phyloP scores from a whole-genome alignment of 1,140 invertebrate species.

The Babylonia areolata region DNA sequence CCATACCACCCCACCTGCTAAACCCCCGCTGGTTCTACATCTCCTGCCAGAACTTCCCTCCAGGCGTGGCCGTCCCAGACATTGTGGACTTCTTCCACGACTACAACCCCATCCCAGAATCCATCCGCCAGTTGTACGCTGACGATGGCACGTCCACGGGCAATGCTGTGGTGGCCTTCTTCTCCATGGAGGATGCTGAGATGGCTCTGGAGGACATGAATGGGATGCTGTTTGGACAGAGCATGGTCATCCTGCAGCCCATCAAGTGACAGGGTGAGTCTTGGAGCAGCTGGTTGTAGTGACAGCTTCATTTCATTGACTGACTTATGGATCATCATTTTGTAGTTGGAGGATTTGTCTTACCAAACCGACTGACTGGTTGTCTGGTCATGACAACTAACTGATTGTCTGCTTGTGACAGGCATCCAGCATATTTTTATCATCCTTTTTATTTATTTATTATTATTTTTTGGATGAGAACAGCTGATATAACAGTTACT shows the following conservation, averaged over 20 bases:
- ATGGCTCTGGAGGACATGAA: conserved; percentile 82
- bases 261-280: neutral
- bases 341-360: no score
- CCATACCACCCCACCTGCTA: conserved; percentile 46
- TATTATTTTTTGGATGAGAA: no score
- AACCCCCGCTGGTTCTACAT: conserved; percentile 52
- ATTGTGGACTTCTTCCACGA: conserved; percentile 88
- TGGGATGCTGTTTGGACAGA: conserved; percentile 47
- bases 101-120: conserved; percentile 67
- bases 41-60: conserved; percentile 85
- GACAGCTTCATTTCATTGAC: no score
- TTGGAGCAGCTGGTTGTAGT: no score
- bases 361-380: no score
- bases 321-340: no score
- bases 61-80: conserved; percentile 88
- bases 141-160: conserved; percentile 83
- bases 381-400: no score
- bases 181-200: conserved; percentile 85
- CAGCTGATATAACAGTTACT: no score
- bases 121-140: conserved; percentile 67
- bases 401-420: no score
- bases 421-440: no score
- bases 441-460: no score
- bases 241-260: conserved; percentile 47
- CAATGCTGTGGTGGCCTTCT: conserved; percentile 90